Conservation (phyloP, 2,113 vertebrate species). For the Fregata magnificens region DNA sequence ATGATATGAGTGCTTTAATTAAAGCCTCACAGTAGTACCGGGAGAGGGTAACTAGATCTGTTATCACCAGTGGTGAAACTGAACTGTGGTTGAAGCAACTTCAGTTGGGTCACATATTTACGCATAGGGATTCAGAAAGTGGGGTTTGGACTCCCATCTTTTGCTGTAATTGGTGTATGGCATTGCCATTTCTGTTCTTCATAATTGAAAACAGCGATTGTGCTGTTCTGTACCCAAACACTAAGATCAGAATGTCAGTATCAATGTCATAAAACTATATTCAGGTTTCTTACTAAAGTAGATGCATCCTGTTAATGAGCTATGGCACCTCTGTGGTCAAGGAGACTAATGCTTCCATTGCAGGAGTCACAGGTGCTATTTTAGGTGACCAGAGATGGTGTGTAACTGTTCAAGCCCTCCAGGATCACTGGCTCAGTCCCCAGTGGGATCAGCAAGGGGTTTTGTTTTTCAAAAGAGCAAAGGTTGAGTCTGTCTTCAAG, state of each 20-base stretch:
- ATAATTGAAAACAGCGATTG: background rate
- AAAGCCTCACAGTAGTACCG: background rate
- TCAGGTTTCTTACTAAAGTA: background rate
- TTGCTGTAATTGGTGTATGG: background rate
- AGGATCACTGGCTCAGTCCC: background rate
- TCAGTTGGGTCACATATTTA: background rate
- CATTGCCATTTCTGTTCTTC: background rate
- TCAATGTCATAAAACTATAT: background rate
- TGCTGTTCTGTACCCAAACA: background rate
- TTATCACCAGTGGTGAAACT: background rate
- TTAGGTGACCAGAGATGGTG: background rate
- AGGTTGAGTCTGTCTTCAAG: background rate
- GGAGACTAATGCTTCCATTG: background rate
- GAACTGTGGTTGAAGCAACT: background rate
- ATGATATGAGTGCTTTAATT: background rate
- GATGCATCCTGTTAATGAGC: background rate
- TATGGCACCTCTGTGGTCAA: background rate
- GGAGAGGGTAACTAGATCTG: background rate
- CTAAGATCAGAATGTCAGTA: background rate
- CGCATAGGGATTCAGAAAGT: background rate
- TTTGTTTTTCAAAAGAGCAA: background rate
- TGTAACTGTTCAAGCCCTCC: background rate
- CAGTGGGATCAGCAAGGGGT: background rate
- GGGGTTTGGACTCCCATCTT: background rate
- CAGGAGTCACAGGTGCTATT: background rate